Evolutionary conservation across 1,140 invertebrate species (phyloP).

Genomic region (Drosophila dunni): DNA sequence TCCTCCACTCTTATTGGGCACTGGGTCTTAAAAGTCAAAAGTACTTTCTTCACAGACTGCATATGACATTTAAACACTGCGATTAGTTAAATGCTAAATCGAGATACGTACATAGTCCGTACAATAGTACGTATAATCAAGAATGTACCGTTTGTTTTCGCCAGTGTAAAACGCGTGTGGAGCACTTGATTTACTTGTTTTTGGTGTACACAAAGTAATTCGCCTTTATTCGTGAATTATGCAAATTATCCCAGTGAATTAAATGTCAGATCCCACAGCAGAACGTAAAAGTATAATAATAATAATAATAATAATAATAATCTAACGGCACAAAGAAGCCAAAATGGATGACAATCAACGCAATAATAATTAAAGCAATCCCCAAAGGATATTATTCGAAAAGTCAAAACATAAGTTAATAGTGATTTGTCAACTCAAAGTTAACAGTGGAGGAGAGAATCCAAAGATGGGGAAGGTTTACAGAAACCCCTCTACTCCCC

Average conservation of each 20-base stretch:
- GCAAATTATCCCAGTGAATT: slow-evolving; percentile 45
- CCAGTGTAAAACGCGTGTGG: too few species aligned
- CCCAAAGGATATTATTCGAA: slow-evolving; percentile 43
- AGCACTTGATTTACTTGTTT: too few species aligned
- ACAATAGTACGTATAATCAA: too few species aligned
- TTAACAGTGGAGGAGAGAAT: slow-evolving; percentile 30
- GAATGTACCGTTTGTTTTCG: too few species aligned
- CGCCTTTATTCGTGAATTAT: slow-evolving; percentile 35
- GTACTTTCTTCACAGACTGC: too few species aligned
- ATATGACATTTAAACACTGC: too few species aligned
- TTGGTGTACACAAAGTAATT: not conserved
- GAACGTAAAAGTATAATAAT: slow-evolving; percentile 36
- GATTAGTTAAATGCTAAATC: too few species aligned
- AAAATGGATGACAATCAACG: slow-evolving; percentile 3
- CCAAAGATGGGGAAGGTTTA: not conserved
- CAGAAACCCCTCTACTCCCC: not conserved
- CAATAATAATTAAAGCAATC: slow-evolving; percentile 59
- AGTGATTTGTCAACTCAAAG: slow-evolving; percentile 65
- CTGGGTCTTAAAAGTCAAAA: too few species aligned
- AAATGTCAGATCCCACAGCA: slow-evolving; percentile 29
- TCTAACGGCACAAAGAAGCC: slow-evolving; percentile 6
- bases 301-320: slow-evolving; percentile 2
- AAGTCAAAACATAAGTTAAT: slow-evolving; percentile 66
- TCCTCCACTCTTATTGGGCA: too few species aligned
- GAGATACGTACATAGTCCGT: too few species aligned